phyloP scores from a whole-genome alignment of 2,113 vertebrate species.

The Beaufortia kweichowensis region DNA sequence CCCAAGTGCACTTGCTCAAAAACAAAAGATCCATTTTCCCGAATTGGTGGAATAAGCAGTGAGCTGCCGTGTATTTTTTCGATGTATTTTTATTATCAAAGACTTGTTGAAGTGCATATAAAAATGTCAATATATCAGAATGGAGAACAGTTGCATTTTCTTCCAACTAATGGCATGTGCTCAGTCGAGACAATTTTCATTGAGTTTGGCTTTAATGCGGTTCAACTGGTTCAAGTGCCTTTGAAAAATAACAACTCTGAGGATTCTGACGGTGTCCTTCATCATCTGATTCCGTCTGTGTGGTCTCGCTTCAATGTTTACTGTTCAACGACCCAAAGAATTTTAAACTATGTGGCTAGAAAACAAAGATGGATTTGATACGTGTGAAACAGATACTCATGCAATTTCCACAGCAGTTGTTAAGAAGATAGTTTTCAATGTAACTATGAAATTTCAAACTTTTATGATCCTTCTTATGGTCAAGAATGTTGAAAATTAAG shows the following conservation, averaged over 20 bases:
- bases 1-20: neutral
- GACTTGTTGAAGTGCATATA: conserved; percentile 40
- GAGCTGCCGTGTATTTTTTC: neutral
- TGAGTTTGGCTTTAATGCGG: neutral
- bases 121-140: conserved; percentile 7
- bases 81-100: conserved; percentile 18
- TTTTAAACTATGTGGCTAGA: neutral
- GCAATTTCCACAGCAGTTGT: conserved; percentile 5
- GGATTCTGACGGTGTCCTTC: conserved; percentile 1
- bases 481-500: conserved; percentile 31
- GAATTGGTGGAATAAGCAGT: no score
- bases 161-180: neutral
- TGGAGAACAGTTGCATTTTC: neutral
- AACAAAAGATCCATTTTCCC: neutral
- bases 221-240: conserved; percentile 19
- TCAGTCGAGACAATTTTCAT: conserved; percentile 16
- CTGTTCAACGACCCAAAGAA: conserved; percentile 19
- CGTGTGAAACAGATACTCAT: neutral
- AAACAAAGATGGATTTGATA: neutral
- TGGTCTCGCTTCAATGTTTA: conserved; percentile 20
- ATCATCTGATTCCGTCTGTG: conserved; percentile 17
- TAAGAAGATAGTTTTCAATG: neutral
- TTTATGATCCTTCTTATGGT: neutral
- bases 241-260: conserved; percentile 10
- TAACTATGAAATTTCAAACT: neutral